These are phyloP conservation scores for Nemapogon koenigi DNA, from an alignment of 2,888 invertebrate genomes.

Conservation along the genomic window DNA sequence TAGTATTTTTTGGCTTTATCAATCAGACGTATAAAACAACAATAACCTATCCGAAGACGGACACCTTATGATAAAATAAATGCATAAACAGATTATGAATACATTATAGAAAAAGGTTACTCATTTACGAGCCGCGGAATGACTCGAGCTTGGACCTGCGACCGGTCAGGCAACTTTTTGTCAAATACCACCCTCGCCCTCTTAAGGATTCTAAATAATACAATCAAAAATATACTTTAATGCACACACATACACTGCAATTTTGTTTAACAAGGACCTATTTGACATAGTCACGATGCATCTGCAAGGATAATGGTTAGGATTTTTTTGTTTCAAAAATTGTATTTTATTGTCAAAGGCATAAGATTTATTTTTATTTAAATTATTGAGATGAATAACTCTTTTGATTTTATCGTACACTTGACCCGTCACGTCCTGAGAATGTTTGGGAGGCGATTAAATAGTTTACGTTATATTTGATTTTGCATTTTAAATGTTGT, in stretches of 20 bases:
- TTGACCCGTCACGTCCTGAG: slow-evolving; percentile 59
- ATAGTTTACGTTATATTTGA: slow-evolving; percentile 13
- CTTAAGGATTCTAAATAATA: slow-evolving; percentile 16
- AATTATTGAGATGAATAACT: slow-evolving; percentile 32
- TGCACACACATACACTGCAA: slow-evolving; percentile 18
- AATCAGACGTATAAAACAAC: no score
- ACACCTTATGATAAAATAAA: no score
- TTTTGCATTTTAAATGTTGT: not conserved
- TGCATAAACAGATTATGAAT: no score
- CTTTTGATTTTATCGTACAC: slow-evolving; percentile 49
- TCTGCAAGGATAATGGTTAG: slow-evolving; percentile 45
- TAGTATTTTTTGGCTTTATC: no score
- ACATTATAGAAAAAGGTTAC: slow-evolving; percentile 9
- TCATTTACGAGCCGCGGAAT: slow-evolving; percentile 4
- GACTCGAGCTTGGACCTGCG: slow-evolving; percentile 15
- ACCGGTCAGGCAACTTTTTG: slow-evolving; percentile 56
- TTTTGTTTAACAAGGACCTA: slow-evolving; percentile 14
- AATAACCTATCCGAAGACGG: no score
- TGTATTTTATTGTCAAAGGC: slow-evolving; percentile 18
- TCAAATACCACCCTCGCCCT: slow-evolving; percentile 50
- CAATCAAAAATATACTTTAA: slow-evolving; percentile 17
- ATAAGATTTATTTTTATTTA: slow-evolving; percentile 19
- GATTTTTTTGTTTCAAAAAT: slow-evolving; percentile 27
- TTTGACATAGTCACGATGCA: slow-evolving; percentile 50
- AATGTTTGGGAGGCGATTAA: slow-evolving; percentile 45